Evolutionary conservation across 2,113 vertebrate species (phyloP).

Genomic region (Nothoprocta pentlandii): DNA sequence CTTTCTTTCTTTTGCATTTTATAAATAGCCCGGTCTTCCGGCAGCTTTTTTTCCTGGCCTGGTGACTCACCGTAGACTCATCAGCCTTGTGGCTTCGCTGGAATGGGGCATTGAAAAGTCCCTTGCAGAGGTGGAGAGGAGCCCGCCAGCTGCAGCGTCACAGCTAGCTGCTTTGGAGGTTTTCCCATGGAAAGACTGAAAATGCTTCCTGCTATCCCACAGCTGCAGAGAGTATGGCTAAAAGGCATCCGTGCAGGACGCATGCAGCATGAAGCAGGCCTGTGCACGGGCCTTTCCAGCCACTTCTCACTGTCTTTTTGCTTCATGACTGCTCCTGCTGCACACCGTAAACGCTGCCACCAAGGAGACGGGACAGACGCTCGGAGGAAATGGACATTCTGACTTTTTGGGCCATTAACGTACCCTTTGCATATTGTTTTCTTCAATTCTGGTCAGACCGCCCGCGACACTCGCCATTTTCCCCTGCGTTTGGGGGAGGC

Average conservation of each 20-base stretch:
- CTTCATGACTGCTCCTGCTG: neutral
- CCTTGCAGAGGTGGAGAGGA: neutral
- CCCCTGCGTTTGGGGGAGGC: neutral
- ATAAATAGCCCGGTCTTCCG: conserved; percentile 62
- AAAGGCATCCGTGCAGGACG: rapidly evolving
- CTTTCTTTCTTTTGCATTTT: conserved; percentile 60
- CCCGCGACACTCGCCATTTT: rapidly evolving
- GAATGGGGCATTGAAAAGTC: neutral
- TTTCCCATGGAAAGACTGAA: neutral
- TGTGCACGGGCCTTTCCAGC: neutral
- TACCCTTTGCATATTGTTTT: neutral
- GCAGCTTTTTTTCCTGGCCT: conserved; percentile 35
- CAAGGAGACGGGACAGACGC: too few relatives aligned
- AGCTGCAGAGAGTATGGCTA: neutral
- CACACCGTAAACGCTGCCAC: too few relatives aligned
- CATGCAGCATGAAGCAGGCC: neutral
- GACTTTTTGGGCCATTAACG: neutral
- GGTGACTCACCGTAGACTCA: conserved; percentile 59
- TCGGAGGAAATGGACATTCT: neutral
- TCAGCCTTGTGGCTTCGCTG: neutral
- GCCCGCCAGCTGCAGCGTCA: neutral
- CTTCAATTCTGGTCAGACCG: neutral
- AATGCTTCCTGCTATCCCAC: neutral
- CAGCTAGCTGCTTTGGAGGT: neutral
- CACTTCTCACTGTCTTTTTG: neutral